Conservation (phyloP, 2,888 invertebrate genomes). For the Tridacna gigas region DNA sequence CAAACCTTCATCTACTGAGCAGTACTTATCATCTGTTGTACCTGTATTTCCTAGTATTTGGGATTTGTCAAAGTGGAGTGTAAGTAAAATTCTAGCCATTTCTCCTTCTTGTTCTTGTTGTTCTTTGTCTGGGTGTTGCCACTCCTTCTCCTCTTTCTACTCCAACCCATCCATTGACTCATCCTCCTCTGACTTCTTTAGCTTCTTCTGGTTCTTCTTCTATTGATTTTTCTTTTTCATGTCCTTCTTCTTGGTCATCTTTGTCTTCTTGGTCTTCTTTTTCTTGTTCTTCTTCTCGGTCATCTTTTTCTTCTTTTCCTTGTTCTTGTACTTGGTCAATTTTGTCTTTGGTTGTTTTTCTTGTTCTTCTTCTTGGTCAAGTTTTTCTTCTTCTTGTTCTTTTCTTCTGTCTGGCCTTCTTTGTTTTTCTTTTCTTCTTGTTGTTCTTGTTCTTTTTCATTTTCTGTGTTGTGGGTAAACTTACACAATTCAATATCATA, state of each 20-base stretch:
- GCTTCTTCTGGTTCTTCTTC: too few relatives aligned
- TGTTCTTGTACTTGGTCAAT: too few relatives aligned
- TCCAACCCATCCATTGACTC: too few relatives aligned
- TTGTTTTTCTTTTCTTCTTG: too few relatives aligned
- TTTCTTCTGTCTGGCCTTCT: neutral
- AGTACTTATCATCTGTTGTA: slow-evolving; percentile 10
- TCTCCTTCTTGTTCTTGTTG: neutral
- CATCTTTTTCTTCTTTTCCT: neutral
- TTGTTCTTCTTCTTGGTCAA: neutral
- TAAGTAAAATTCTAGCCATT: slow-evolving; percentile 1
- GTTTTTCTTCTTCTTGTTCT: neutral
- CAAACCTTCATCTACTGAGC: neutral
- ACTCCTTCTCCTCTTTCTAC: too few relatives aligned
- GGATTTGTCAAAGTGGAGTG: slow-evolving; percentile 50
- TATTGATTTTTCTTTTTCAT: too few relatives aligned
- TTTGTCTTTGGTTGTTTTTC: neutral
- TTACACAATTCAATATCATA: neutral
- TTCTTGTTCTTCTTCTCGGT: too few relatives aligned
- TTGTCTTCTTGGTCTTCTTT: too few relatives aligned
- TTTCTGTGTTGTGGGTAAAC: neutral
- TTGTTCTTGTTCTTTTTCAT: too few relatives aligned
- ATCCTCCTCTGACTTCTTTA: too few relatives aligned
- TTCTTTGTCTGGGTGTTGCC: too few relatives aligned
- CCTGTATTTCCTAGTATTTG: slow-evolving; percentile 52
- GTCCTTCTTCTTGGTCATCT: too few relatives aligned